Evolutionary conservation across 2,888 invertebrate genomes (phyloP), one percentile per base, ranked within the genome.

Genomic region (Balanococcus diminutus): DNA sequence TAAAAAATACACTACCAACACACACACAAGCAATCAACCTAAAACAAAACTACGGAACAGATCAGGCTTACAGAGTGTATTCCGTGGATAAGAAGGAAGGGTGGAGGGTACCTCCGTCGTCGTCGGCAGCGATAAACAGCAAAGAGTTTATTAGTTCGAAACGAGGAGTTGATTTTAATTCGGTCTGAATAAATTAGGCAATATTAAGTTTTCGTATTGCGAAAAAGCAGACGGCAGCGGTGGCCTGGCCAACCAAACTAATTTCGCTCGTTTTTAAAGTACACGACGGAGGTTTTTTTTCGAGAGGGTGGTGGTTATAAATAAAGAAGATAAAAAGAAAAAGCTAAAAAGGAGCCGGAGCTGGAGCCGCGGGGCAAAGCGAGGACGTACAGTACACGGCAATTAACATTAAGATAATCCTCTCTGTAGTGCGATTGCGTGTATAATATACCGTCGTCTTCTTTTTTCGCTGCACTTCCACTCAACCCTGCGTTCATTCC

Each of bases 321-420:
- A 84, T 84, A 84, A 84, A 84, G 46, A 75, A 84, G 84, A 84
- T 84, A 84, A 84, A 84, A 84, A 75, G 84, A 72, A 84, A 75
- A 56, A 84, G 79, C 19, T 36, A 79, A n/a, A 79, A 79, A 22
- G n/a, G 36, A 36, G 61, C 83, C n/a, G n/a, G n/a, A n/a, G n/a
- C n/a, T n/a, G n/a, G n/a, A n/a, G n/a, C n/a, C n/a, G n/a, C n/a
- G 19, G 75, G 25, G 75, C 1, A 46, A 72, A 39, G 79, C 42
- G 56, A 75, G 84, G 46, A 84, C 72, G 84, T 75, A 75, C 84
- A 83, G 84, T 75, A 75, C 84, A 83, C 67, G 67, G 84, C 84
- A 84, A 84, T 84, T 84, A 84, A 75, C 84, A 39, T 84, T 75
- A 84, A 84, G 75, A 84, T 84, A 84, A 84, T 84, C 84, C 84